A percentile compares a stretch with the other conserved stretches of the same genome.
Evolutionary conservation across 2,113 vertebrate genomes (phyloP).

Genomic region (Pristiophorus japonicus): DNA sequence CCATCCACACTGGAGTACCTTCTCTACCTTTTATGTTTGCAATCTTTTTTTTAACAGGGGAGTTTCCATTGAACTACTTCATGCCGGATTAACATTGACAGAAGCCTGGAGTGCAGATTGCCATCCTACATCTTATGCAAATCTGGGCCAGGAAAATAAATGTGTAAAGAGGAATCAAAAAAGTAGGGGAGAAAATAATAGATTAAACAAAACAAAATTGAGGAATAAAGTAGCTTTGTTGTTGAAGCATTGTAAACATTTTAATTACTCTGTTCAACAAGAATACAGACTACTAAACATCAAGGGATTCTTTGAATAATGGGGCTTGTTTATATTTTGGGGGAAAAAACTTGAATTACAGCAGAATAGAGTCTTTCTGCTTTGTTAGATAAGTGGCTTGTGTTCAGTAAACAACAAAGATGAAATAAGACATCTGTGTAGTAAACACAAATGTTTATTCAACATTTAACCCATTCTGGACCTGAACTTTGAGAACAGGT

Average conservation of each 20-base stretch:
- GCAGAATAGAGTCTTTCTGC: conserved; percentile 24
- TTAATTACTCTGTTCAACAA: not conserved
- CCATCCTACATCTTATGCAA: not conserved
- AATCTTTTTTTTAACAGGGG: not conserved
- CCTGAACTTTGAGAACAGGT: conserved; percentile 6
- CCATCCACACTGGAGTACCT: not conserved
- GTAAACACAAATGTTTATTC: not conserved
- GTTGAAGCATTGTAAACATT: conserved; percentile 10
- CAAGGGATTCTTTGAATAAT: conserved; percentile 12
- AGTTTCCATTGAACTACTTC: not conserved
- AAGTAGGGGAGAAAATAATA: not conserved
- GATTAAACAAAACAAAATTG: conserved; percentile 2
- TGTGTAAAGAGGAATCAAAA: not conserved
- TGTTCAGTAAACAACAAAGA: not conserved
- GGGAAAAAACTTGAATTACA: conserved; percentile 3
- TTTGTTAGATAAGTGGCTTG: conserved; percentile 17
- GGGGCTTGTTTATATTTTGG: not conserved
- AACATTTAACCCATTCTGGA: conserved; percentile 15
- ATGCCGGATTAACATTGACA: not conserved
- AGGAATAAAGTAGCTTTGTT: not conserved
- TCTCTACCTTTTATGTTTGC: not conserved
- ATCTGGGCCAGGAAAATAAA: not conserved
- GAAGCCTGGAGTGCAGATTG: not conserved
- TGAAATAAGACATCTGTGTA: conserved; percentile 21
- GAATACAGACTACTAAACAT: not conserved